Percentiles rank a stretch among this genome's conserved stretches.
Conservation (phyloP, 37 sponge, comb jelly and placozoan genomes). For the Eunapius fragilis region DNA sequence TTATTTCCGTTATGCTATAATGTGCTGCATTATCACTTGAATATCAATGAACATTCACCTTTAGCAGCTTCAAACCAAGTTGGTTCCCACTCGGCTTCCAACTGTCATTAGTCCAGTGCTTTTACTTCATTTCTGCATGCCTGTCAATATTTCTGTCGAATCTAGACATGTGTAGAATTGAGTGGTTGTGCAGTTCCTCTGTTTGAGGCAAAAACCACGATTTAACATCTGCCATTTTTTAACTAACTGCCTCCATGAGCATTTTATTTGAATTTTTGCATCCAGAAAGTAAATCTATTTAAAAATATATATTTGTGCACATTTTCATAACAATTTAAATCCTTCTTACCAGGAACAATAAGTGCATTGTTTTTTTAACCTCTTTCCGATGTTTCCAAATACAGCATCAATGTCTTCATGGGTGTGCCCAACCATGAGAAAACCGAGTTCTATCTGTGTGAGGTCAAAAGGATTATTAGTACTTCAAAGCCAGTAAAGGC, state of each 20-base stretch:
- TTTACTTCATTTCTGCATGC: constrained; percentile 13
- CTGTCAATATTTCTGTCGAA: background rate
- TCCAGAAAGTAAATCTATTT: background rate
- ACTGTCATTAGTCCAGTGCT: background rate
- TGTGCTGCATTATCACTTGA: too few relatives aligned
- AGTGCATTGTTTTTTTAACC: constrained; percentile 9
- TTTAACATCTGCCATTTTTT: background rate
- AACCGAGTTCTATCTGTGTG: background rate
- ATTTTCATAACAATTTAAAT: background rate
- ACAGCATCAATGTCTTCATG: constrained; percentile 20
- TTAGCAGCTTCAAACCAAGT: background rate
- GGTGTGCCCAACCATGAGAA: constrained; percentile 31
- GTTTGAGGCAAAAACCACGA: background rate
- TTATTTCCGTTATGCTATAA: too few relatives aligned
- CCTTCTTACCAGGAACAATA: constrained; percentile 2
- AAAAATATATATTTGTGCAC: background rate
- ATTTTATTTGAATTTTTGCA: background rate
- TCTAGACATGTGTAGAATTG: constrained; percentile 1
- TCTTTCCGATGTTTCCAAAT: background rate
- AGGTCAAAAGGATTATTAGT: too few relatives aligned
- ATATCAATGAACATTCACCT: too few relatives aligned
- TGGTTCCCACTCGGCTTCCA: constrained; percentile 6
- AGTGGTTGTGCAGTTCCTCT: constrained; percentile 3
- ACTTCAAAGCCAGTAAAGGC: too few relatives aligned
- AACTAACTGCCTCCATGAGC: background rate